Base-by-base conservation (phyloP, 2,797 vertebrate species). In the Erithacus rubecula region DNA sequence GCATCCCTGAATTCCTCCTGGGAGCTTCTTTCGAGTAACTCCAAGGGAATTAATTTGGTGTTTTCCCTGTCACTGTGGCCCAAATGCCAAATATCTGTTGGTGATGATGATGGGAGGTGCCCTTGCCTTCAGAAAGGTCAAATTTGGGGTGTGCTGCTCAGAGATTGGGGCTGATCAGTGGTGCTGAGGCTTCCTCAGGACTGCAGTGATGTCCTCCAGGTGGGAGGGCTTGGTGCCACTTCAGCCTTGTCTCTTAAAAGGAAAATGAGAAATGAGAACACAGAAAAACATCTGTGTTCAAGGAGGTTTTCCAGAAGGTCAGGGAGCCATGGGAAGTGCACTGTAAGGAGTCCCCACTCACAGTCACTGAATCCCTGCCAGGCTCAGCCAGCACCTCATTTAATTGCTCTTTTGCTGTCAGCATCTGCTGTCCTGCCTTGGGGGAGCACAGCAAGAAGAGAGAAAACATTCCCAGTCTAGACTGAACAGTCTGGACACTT, bases 401-500 rank as follows among this genome's bases (percentile, higher is more conserved):
- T 51, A 44, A 68, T 67, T 90, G 58, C 36, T 88, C 43, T 62
- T 88, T 43, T 85, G 36, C 37, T 75, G 22, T 30, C 82, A 63
- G 76, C 65, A 81, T 77, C 83, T 91, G 72, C 76, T 83, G 10
- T 52, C 64, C 69, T 92, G 83, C 82, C 58, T n/a, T 60, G 30
- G 27, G 36, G 22, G 56, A 90, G 29, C 32, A 20, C 4, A 75
- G 34, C 11, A 56, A 75, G 79, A 52, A 78, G 55, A 77, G 36
- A 79, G 26, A 34, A 90, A 46, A 79, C 2, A 20, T 59, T 72
- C 74, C 55, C 37, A 19, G 44, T 19, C 34, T 2, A 12, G 10
- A 55, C 47, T 20, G 20, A 15, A 7, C 4, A 30, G 8, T 8
- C 49, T 74, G 49, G 68, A 5, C 20, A 17, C 11, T 56, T 26